Evolutionary conservation across 2,797 vertebrate genomes (phyloP), one percentile per base, ranked within the genome.

Genomic region (Acropternis orthonyx): DNA sequence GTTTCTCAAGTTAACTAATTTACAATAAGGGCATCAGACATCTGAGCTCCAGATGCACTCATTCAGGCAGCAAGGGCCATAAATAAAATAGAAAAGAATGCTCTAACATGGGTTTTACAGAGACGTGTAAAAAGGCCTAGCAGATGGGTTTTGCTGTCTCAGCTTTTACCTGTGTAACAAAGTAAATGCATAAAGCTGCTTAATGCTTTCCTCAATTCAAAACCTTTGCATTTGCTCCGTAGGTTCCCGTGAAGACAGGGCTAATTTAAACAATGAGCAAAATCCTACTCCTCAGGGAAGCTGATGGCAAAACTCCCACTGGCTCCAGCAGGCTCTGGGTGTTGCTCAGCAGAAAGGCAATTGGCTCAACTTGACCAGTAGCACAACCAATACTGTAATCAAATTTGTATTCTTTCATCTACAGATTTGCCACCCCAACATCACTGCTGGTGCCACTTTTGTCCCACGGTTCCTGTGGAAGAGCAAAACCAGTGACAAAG

Each of bases 1-100:
- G 48, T 87, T 93, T 91, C 81, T 78, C 59, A 76, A 83, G 85
- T 79, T 85, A 93, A 92, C 71, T 76, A 67, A 67, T 61, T 69
- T 78, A 84, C 51, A 89, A 74, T 26, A 56, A 87, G 67, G 52
- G 30, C 73, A 86, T 66, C 78, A 93, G 76, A 89, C 92, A 92
- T 92, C 82, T 89, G 87, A 94, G 95, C 58, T 94, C 95, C 95
- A 96, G 92, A 91, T 88, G 90, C 92, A 95, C 66, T 85, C 67
- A 71, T 92, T 95, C 72, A 89, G 82, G 55, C 77, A 94, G 59
- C 55, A 59, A 84, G 62, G 28, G 54, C 52, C 65, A 83, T 83
- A 95, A 94, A 96, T 80, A 96, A 91, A 88, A 55, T 9, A 26
- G 63, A 46, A 82, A 85, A 92, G 59, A 94, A 88, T 73, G 51